These are phyloP conservation scores for Teinopalpus imperialis DNA, from an alignment of 2,888 invertebrate genomes.

Conservation along the genomic window DNA sequence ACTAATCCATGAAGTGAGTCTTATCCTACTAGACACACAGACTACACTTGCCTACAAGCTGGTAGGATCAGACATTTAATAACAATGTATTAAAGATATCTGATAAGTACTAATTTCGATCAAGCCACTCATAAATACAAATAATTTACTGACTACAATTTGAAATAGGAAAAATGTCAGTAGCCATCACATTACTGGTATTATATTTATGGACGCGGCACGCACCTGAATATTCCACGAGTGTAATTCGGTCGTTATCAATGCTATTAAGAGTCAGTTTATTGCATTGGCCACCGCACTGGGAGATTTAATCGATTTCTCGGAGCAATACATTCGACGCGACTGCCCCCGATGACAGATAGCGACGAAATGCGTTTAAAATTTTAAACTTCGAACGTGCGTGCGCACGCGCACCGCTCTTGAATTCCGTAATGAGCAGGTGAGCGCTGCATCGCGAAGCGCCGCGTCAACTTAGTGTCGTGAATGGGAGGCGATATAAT, in stretches of 20 bases:
- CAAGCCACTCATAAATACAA: slow-evolving; percentile 1
- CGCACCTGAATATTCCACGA: slow-evolving; percentile 46
- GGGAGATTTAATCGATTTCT: slow-evolving; percentile 66
- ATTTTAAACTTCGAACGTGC: slow-evolving; percentile 53
- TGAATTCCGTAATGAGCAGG: slow-evolving; percentile 68
- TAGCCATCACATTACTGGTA: slow-evolving; percentile 18
- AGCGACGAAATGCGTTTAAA: slow-evolving; percentile 67
- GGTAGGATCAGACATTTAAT: slow-evolving; percentile 4
- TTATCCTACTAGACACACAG: too few species aligned
- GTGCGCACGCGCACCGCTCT: slow-evolving; percentile 53
- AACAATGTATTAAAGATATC: slow-evolving; percentile 13
- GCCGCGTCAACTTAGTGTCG: slow-evolving; percentile 65
- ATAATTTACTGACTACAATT: slow-evolving; percentile 17
- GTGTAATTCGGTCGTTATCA: slow-evolving; percentile 53
- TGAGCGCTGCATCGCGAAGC: slow-evolving; percentile 55
- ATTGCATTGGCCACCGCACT: slow-evolving; percentile 66
- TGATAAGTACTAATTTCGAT: slow-evolving; percentile 15
- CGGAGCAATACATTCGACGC: slow-evolving; percentile 46
- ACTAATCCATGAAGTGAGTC: too few species aligned
- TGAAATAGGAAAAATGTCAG: slow-evolving; percentile 18
- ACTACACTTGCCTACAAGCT: not conserved
- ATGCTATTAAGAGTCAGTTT: slow-evolving; percentile 61
- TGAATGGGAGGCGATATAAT: slow-evolving; percentile 51
- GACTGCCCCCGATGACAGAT: slow-evolving; percentile 73
- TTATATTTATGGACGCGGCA: slow-evolving; percentile 34